Evolutionary conservation across 2,113 vertebrate genomes (phyloP).

Genomic region (Elachura formosa): DNA sequence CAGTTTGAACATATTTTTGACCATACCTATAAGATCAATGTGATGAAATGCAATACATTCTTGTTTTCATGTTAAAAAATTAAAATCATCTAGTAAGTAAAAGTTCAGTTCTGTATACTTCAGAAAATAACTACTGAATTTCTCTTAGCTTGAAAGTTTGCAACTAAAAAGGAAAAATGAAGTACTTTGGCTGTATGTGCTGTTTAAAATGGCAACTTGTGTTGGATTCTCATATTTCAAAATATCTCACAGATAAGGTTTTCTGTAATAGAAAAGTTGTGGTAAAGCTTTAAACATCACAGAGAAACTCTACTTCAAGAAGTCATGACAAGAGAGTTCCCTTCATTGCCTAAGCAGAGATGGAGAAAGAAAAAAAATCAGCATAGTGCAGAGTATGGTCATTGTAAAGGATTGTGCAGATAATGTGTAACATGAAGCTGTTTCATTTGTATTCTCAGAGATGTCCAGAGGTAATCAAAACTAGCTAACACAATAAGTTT

Average conservation of each 20-base stretch:
- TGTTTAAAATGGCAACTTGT: not conserved
- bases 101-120: not conserved
- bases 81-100: not conserved
- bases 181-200: not conserved
- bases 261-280: not conserved
- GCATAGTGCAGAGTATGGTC: not conserved
- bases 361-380: not conserved
- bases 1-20: not conserved
- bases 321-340: not conserved
- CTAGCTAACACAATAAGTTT: not conserved
- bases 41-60: not conserved
- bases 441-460: constrained; percentile 2
- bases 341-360: not conserved
- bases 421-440: not conserved
- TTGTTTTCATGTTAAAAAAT: not conserved
- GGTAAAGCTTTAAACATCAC: not conserved
- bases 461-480: constrained; percentile 8
- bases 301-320: not conserved
- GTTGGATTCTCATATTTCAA: not conserved
- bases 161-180: not conserved
- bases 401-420: not conserved
- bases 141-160: not conserved
- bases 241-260: not conserved
- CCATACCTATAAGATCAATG: not conserved
- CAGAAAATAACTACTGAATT: not conserved